phyloP scores from a whole-genome alignment of 1,140 invertebrate species.

The Caenorhabditis tropicalis region DNA sequence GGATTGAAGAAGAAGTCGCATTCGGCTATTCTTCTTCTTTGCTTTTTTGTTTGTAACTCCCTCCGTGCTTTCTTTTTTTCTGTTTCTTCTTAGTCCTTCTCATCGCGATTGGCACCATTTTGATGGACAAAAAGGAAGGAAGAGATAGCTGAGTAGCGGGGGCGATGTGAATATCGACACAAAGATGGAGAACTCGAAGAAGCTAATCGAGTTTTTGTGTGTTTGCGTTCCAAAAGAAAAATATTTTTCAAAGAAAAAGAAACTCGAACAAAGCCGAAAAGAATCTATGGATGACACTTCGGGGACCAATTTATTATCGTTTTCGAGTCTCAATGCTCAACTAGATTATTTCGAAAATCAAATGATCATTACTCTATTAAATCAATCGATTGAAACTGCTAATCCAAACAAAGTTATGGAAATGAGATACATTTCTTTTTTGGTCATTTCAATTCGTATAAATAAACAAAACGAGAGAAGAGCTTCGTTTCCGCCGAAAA shows the following conservation, averaged over 20 bases:
- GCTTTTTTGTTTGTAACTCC: constrained; percentile 22
- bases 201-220: constrained; percentile 5
- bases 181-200: background rate
- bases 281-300: background rate
- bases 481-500: background rate
- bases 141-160: background rate
- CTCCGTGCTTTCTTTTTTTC: background rate
- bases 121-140: background rate
- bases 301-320: background rate
- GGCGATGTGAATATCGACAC: background rate
- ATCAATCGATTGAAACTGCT: background rate
- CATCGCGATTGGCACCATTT: constrained; percentile 19
- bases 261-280: background rate
- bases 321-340: no score
- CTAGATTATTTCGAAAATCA: no score
- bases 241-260: background rate
- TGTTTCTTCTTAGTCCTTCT: background rate
- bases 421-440: background rate
- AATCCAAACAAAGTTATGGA: background rate
- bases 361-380: background rate
- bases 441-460: background rate
- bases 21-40: constrained; percentile 13
- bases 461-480: background rate
- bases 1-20: constrained; percentile 25
- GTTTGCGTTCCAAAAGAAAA: background rate